These are phyloP conservation scores for Drosophila punjabiensis DNA, from an alignment of 1,140 invertebrate genomes.

Conservation along the genomic window DNA sequence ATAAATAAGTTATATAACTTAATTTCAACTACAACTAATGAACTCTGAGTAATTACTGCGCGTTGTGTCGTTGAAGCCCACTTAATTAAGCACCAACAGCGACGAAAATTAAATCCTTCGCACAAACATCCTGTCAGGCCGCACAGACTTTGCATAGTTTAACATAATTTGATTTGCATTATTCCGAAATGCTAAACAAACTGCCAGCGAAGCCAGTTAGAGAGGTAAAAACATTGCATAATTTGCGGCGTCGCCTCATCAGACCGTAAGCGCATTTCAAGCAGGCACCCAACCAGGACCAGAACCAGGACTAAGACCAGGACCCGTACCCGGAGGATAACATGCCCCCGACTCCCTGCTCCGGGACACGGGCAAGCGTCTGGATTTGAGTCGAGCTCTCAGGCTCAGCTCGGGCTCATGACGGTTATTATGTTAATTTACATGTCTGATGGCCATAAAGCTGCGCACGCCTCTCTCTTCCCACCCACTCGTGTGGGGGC, in stretches of 20 bases:
- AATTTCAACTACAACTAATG: background rate
- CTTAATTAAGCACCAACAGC: conserved; percentile 14
- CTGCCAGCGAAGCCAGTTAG: conserved; percentile 12
- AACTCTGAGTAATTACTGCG: conserved; percentile 1
- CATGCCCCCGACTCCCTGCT: conserved; percentile 20
- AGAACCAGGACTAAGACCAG: background rate
- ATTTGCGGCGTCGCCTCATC: conserved; percentile 49
- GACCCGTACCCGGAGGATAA: conserved; percentile 30
- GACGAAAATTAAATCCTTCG: conserved; percentile 23
- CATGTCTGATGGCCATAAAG: conserved; percentile 71
- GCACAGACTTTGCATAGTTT: conserved; percentile 47
- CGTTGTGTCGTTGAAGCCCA: background rate
- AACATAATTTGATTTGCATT: conserved; percentile 52
- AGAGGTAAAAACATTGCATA: conserved; percentile 62
- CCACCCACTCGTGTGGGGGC: conserved; percentile 1
- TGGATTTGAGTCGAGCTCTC: conserved; percentile 38
- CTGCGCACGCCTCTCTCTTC: conserved; percentile 4
- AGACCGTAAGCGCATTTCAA: conserved; percentile 66
- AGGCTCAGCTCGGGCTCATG: conserved; percentile 46
- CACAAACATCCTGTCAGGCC: conserved; percentile 19
- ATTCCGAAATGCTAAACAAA: conserved; percentile 38
- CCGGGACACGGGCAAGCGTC: conserved; percentile 40
- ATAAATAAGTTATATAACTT: background rate
- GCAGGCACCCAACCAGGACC: conserved; percentile 13
- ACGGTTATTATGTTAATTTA: conserved; percentile 76